phyloP scores from a whole-genome alignment of 2,113 vertebrate genomes.

The Galemys pyrenaicus region DNA sequence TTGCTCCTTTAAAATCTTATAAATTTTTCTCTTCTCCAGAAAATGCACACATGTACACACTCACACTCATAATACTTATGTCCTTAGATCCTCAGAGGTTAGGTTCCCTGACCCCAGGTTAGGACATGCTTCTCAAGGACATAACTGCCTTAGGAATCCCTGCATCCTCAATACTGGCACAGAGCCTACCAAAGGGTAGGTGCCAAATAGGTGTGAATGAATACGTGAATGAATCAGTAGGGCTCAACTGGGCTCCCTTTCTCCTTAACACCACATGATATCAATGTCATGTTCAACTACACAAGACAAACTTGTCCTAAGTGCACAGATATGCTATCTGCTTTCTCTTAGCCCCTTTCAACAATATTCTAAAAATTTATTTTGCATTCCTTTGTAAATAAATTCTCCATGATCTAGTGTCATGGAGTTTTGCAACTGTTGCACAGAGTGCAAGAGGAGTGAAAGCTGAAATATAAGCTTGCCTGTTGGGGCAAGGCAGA shows the following conservation, averaged over 20 bases:
- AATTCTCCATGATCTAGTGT: not conserved
- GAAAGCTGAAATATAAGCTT: not conserved
- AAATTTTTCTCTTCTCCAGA: not conserved
- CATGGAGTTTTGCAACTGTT: not conserved
- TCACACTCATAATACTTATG: not conserved
- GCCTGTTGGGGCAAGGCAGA: not conserved
- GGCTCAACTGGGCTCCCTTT: not conserved
- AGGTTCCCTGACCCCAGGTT: not conserved
- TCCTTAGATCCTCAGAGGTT: not conserved
- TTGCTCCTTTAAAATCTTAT: not conserved
- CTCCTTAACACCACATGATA: not conserved
- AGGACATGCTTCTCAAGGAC: not conserved
- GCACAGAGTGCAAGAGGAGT: not conserved
- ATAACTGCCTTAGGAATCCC: fast-evolving
- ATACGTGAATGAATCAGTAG: not conserved
- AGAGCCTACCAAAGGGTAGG: not conserved
- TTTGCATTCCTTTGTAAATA: not conserved
- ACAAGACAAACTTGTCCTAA: not conserved
- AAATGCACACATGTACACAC: not conserved
- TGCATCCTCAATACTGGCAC: not conserved
- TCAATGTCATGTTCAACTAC: not conserved
- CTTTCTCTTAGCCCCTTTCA: not conserved
- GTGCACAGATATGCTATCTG: not conserved
- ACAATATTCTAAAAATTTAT: not conserved
- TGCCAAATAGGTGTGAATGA: not conserved